Conservation (phyloP, 2,113 vertebrate genomes). For the Stegastes partitus region DNA sequence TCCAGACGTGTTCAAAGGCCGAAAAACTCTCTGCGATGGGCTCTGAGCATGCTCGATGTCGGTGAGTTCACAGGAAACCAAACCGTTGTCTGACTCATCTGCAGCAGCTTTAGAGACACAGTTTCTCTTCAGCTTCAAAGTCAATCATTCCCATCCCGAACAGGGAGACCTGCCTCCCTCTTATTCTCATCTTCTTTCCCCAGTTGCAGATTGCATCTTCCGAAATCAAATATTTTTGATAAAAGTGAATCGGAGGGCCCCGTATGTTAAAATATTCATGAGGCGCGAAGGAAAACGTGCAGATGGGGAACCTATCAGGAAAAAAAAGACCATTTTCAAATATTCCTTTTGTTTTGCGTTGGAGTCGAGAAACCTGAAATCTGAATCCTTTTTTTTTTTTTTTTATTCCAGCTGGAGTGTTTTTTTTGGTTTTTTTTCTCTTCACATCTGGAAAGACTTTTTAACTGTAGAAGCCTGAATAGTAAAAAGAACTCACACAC, state of each 20-base stretch:
- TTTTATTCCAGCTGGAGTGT: slow-evolving; percentile 34
- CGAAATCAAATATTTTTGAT: slow-evolving; percentile 44
- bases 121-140: slow-evolving; percentile 20
- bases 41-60: background rate
- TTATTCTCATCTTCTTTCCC: slow-evolving; percentile 24
- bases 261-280: slow-evolving; percentile 52
- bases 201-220: slow-evolving; percentile 34
- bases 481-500: slow-evolving; percentile 5
- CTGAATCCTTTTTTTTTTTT: slow-evolving; percentile 39
- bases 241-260: slow-evolving; percentile 20
- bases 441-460: slow-evolving; percentile 78
- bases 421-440: background rate
- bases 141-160: slow-evolving; percentile 22
- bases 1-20: background rate
- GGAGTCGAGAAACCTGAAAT: slow-evolving; percentile 34
- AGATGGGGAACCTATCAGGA: slow-evolving; percentile 25
- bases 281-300: slow-evolving; percentile 23
- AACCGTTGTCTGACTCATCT: slow-evolving; percentile 14
- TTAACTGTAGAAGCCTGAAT: slow-evolving; percentile 43
- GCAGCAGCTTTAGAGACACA: slow-evolving; percentile 6
- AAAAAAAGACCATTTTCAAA: slow-evolving; percentile 58
- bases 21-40: slow-evolving; percentile 5
- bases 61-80: slow-evolving; percentile 18
- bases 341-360: slow-evolving; percentile 52
- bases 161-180: background rate